phyloP scores from a whole-genome alignment of 2,113 vertebrate genomes.

The Propithecus coquereli region DNA sequence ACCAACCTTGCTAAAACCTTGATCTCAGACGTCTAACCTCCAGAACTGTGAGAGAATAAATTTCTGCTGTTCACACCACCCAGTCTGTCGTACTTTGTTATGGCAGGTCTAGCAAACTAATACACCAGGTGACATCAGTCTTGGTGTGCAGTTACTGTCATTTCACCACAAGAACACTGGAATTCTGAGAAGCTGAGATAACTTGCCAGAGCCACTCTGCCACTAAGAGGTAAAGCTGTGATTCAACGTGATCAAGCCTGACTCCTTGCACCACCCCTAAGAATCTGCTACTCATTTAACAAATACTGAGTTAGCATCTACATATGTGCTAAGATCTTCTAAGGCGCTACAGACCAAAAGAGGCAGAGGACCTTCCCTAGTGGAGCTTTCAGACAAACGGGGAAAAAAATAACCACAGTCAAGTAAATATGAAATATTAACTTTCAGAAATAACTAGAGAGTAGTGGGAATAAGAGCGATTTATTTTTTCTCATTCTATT shows the following conservation, averaged over 20 bases:
- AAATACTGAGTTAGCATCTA: background rate
- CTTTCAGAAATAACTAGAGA: background rate
- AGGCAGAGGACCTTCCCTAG: background rate
- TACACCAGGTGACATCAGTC: rapidly evolving
- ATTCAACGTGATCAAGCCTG: background rate
- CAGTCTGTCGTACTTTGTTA: background rate
- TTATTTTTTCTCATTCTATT: background rate
- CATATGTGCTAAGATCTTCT: background rate
- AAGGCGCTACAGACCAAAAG: background rate
- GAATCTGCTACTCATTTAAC: background rate
- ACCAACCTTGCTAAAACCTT: background rate
- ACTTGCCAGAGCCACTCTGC: rapidly evolving
- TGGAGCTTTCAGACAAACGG: background rate
- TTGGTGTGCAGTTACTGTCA: rapidly evolving
- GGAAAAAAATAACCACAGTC: background rate
- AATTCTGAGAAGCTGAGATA: background rate
- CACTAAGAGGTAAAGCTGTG: background rate
- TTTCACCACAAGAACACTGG: background rate
- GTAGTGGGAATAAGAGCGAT: background rate
- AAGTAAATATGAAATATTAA: background rate
- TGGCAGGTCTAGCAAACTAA: background rate
- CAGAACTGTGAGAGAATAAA: background rate
- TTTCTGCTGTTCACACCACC: background rate
- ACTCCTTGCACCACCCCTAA: background rate
- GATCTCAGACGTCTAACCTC: background rate